A percentile compares a stretch with the other conserved stretches of the same genome.
Conservation (phyloP, 92 coral and sea anemone genomes). For the Plumapathes pennacea region DNA sequence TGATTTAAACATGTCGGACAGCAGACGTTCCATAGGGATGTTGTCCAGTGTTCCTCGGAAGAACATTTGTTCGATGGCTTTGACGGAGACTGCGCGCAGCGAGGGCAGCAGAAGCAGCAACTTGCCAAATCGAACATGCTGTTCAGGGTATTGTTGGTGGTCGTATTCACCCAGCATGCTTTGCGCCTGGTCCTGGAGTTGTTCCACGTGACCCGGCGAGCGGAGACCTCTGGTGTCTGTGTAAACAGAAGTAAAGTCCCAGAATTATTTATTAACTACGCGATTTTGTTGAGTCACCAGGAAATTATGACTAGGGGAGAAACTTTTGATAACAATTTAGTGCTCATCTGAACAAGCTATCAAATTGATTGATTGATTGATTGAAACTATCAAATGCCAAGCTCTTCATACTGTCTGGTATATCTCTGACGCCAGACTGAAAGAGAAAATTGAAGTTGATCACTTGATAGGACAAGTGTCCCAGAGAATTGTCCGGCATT, state of each 20-base stretch:
- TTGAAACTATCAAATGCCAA: too few relatives aligned
- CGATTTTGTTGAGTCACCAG: too few relatives aligned
- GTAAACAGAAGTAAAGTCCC: neutral
- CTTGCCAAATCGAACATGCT: slow-evolving; percentile 86
- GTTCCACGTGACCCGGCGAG: slow-evolving; percentile 85
- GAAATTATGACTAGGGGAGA: too few relatives aligned
- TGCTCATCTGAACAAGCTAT: too few relatives aligned
- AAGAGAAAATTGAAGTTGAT: too few relatives aligned
- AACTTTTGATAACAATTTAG: too few relatives aligned
- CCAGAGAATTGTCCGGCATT: too few relatives aligned
- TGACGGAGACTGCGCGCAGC: slow-evolving; percentile 63
- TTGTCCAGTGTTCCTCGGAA: slow-evolving; percentile 87
- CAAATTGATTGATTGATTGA: too few relatives aligned
- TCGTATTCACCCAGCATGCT: slow-evolving; percentile 99
- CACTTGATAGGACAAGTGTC: too few relatives aligned
- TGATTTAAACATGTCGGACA: slow-evolving; percentile 90
- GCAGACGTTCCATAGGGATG: slow-evolving; percentile 84
- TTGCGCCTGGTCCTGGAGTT: slow-evolving; percentile 98
- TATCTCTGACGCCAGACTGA: too few relatives aligned
- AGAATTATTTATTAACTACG: too few relatives aligned
- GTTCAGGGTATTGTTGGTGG: slow-evolving; percentile 77
- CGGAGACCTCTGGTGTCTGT: slow-evolving; percentile 88
- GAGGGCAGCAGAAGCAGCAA: slow-evolving; percentile 77
- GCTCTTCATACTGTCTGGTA: too few relatives aligned
- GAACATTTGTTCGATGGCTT: slow-evolving; percentile 87